phyloP scores from a whole-genome alignment of 2,888 invertebrate genomes.

The Holacanthella duospinosa region DNA sequence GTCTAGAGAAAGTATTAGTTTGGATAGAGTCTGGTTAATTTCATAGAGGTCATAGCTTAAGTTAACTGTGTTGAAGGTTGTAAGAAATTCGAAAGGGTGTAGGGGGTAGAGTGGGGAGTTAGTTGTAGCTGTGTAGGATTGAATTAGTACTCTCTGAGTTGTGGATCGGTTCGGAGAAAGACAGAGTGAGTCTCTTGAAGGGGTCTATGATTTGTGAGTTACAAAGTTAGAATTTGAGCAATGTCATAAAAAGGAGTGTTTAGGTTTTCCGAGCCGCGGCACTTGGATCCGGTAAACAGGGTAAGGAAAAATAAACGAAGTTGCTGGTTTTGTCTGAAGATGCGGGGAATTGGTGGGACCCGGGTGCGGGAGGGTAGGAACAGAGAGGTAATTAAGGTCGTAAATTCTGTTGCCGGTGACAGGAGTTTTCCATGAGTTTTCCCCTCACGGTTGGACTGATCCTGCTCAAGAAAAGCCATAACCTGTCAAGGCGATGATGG shows the following conservation, averaged over 20 bases:
- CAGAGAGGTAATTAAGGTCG: slow-evolving; percentile 2
- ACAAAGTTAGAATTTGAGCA: background rate
- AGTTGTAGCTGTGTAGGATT: too few species aligned
- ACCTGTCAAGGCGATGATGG: slow-evolving; percentile 33
- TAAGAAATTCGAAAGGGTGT: background rate
- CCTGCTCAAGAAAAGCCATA: slow-evolving; percentile 16
- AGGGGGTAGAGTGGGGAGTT: background rate
- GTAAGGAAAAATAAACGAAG: background rate
- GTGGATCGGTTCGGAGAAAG: background rate
- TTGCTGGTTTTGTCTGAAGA: background rate
- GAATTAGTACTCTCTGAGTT: background rate
- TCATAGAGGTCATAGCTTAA: too few species aligned
- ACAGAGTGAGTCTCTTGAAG: background rate
- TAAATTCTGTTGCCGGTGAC: background rate
- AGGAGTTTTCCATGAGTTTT: slow-evolving; percentile 13
- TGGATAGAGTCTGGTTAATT: background rate
- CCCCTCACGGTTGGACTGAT: slow-evolving; percentile 30
- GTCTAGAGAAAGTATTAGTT: background rate
- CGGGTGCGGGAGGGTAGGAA: background rate
- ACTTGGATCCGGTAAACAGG: background rate
- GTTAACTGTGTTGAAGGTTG: background rate
- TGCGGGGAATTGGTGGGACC: background rate
- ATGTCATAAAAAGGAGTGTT: background rate
- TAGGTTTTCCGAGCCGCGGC: background rate
- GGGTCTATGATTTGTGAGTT: background rate